Conservation (phyloP, 2,113 vertebrate species). For the Oreotragus oreotragus region DNA sequence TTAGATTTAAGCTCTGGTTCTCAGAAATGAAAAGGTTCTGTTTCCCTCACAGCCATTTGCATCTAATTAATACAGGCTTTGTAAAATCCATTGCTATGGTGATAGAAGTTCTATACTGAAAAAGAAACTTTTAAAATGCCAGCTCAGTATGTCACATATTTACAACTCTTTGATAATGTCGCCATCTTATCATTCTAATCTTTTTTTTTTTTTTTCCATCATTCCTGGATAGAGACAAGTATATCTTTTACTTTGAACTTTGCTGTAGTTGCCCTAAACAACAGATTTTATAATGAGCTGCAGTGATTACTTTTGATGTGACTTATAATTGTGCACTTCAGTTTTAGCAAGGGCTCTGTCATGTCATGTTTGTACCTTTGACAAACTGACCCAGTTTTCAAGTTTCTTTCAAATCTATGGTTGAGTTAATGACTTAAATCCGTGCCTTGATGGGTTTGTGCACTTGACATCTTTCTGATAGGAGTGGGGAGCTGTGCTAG, state of each 20-base stretch:
- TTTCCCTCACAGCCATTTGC: constrained; percentile 65
- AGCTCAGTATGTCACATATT: constrained; percentile 47
- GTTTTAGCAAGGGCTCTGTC: constrained; percentile 27
- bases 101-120: constrained; percentile 42
- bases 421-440: constrained; percentile 44
- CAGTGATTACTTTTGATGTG: constrained; percentile 62
- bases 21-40: constrained; percentile 56
- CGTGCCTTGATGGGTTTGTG: constrained; percentile 25
- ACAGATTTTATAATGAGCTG: neutral
- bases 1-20: constrained; percentile 32
- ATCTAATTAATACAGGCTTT: constrained; percentile 68
- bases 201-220: constrained; percentile 38
- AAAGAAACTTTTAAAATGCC: constrained; percentile 63
- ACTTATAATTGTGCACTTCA: neutral
- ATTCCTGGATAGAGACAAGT: constrained; percentile 44
- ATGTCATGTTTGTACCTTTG: constrained; percentile 10
- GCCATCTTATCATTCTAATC: constrained; percentile 45
- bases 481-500: neutral
- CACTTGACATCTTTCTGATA: constrained; percentile 53
- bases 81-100: constrained; percentile 50
- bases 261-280: neutral
- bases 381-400: constrained; percentile 56
- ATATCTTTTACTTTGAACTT: constrained; percentile 61
- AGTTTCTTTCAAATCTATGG: constrained; percentile 21
- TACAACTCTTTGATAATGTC: constrained; percentile 61